phyloP scores from a whole-genome alignment of 2,888 invertebrate genomes.

The Cheilosia impressa region DNA sequence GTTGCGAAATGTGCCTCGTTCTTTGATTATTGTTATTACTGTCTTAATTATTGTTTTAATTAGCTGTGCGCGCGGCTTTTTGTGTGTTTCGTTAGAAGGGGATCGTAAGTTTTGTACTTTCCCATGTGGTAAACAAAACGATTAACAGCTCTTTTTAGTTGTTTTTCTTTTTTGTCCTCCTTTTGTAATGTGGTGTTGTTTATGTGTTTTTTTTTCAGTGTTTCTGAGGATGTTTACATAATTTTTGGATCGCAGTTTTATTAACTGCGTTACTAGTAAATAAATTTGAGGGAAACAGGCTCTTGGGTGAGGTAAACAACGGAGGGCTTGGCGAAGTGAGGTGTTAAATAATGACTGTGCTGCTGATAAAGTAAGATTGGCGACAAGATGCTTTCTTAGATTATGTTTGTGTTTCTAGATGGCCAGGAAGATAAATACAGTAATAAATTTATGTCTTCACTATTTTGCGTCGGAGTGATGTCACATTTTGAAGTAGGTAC shows the following conservation, averaged over 20 bases:
- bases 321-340: not conserved
- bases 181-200: slow-evolving; percentile 4
- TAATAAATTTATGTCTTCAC: too few species aligned
- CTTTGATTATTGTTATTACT: slow-evolving; percentile 20
- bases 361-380: too few species aligned
- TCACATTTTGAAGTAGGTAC: too few species aligned
- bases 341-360: not conserved
- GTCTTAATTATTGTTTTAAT: slow-evolving; percentile 27
- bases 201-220: slow-evolving; percentile 2
- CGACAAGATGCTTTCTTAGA: too few species aligned
- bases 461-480: too few species aligned
- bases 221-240: slow-evolving; percentile 31
- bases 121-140: slow-evolving; percentile 47
- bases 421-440: too few species aligned
- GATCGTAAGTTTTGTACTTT: slow-evolving; percentile 12
- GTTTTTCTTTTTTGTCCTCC: not conserved
- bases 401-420: too few species aligned
- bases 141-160: slow-evolving; percentile 16
- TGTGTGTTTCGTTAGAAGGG: not conserved
- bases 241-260: slow-evolving; percentile 26
- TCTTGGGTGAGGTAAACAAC: not conserved
- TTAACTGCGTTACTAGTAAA: slow-evolving; percentile 23
- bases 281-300: not conserved
- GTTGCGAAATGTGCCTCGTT: slow-evolving; percentile 3
- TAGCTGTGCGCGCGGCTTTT: not conserved